Percentiles rank a stretch among this genome's conserved stretches.
phyloP scores from a whole-genome alignment of 2,888 invertebrate species.

The Aleiodes leptofemur region DNA sequence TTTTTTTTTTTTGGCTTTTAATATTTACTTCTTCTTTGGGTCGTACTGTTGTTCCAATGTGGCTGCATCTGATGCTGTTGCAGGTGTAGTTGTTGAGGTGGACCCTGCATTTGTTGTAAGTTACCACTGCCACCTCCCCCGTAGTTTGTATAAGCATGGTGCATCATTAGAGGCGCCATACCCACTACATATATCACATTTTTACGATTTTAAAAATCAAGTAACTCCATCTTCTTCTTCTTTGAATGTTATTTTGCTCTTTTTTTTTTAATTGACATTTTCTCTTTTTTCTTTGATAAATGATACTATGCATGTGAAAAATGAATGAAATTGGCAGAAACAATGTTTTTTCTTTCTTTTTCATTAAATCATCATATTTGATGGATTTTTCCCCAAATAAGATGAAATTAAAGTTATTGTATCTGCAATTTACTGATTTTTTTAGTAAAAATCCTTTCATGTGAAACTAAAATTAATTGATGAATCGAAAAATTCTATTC shows the following conservation, averaged over 20 bases:
- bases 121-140: constrained; percentile 79
- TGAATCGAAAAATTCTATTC: not conserved
- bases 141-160: constrained; percentile 79
- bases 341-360: constrained; percentile 22
- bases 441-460: constrained; percentile 23
- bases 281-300: constrained; percentile 25
- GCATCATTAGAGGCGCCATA: constrained; percentile 77
- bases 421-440: constrained; percentile 60
- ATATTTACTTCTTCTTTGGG: constrained; percentile 77
- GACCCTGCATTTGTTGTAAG: constrained; percentile 77
- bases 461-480: not conserved
- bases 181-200: constrained; percentile 74
- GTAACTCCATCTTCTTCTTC: constrained; percentile 36
- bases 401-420: constrained; percentile 46
- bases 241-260: constrained; percentile 22
- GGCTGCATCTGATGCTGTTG: constrained; percentile 75
- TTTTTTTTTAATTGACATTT: constrained; percentile 34
- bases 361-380: no score
- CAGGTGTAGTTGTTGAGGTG: constrained; percentile 76
- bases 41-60: constrained; percentile 76
- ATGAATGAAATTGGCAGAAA: constrained; percentile 66
- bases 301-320: constrained; percentile 52
- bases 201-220: constrained; percentile 55
- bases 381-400: constrained; percentile 4
- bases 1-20: constrained; percentile 57